Conservation (phyloP, 2,113 vertebrate species). For the Barbus barbus region DNA sequence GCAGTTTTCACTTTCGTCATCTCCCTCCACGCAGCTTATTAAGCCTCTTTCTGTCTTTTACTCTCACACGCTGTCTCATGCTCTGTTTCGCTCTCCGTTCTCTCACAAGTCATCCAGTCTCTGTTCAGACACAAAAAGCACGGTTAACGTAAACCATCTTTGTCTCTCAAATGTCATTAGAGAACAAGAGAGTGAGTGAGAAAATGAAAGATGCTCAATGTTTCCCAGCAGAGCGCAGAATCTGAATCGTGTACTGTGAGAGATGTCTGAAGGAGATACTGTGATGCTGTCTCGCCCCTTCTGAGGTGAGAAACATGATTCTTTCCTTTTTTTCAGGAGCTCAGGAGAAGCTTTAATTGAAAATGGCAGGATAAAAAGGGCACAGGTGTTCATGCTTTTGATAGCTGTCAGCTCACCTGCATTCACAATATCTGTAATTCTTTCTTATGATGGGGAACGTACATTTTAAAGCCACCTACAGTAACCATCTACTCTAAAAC, state of each 20-base stretch:
- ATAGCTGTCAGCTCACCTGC: not conserved
- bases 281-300: not conserved
- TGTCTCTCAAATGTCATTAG: not conserved
- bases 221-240: not conserved
- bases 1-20: not conserved
- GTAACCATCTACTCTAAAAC: not conserved
- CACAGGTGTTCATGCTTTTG: not conserved
- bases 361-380: not conserved
- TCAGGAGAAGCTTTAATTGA: not conserved
- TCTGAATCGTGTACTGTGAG: not conserved
- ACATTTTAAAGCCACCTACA: not conserved
- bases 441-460: not conserved
- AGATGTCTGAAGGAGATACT: not conserved
- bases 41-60: slow-evolving; percentile 9
- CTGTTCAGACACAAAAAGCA: slow-evolving; percentile 1
- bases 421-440: not conserved
- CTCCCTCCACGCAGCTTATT: not conserved
- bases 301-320: not conserved
- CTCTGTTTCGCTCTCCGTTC: not conserved
- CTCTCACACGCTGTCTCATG: not conserved
- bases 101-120: not conserved
- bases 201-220: not conserved
- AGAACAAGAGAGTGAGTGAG: not conserved
- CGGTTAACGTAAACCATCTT: not conserved
- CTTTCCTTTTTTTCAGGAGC: not conserved